These are phyloP conservation scores for Premnoplex brunnescens DNA, from an alignment of 2,797 vertebrate species.

Conservation along the genomic window DNA sequence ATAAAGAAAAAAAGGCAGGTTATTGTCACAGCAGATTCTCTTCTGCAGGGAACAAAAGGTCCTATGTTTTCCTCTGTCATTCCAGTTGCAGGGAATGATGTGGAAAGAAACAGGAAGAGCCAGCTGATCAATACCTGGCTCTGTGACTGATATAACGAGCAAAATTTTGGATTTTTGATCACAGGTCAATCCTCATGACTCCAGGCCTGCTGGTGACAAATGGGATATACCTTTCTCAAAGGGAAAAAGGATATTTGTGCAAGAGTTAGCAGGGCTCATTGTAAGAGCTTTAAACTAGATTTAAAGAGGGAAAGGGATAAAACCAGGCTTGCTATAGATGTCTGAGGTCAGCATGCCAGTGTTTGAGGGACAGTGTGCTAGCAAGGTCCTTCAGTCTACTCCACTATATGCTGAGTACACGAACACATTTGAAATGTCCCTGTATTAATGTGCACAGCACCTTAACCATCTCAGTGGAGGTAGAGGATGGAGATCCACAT, in stretches of 20 bases:
- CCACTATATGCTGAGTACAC: too few relatives aligned
- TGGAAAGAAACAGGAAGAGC: neutral
- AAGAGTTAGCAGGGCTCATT: neutral
- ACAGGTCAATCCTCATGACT: neutral
- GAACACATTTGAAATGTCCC: too few relatives aligned
- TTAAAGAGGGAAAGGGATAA: neutral
- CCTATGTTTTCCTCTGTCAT: neutral
- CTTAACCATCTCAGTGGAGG: too few relatives aligned
- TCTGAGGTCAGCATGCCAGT: too few relatives aligned
- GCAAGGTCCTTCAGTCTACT: too few relatives aligned
- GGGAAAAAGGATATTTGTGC: neutral
- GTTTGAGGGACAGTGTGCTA: too few relatives aligned
- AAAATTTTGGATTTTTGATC: neutral
- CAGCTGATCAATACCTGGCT: neutral
- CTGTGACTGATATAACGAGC: neutral
- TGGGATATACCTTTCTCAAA: neutral
- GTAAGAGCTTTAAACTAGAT: neutral
- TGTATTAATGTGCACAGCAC: too few relatives aligned
- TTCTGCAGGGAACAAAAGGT: neutral
- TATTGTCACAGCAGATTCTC: neutral
- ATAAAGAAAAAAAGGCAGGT: neutral
- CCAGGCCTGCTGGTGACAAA: neutral
- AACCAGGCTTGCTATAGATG: neutral
- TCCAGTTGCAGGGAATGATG: neutral
- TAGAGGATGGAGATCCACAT: neutral